phyloP scores from a whole-genome alignment of 1,140 invertebrate species.

The Teleopsis dalmanni region DNA sequence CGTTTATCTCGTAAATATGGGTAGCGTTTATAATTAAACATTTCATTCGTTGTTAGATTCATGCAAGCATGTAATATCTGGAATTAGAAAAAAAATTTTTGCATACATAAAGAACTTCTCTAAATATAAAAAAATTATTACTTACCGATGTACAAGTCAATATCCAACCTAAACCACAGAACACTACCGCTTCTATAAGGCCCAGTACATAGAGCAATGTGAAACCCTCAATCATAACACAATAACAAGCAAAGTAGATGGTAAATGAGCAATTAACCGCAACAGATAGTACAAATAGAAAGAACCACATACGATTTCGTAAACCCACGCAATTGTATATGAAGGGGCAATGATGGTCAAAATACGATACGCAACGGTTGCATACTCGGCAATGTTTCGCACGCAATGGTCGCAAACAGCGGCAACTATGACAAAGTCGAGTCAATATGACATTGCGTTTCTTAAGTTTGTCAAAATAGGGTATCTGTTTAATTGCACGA shows the following conservation, averaged over 20 bases:
- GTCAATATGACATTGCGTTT: constrained; percentile 78
- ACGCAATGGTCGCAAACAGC: constrained; percentile 73
- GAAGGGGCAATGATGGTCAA: constrained; percentile 93
- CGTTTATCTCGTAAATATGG: constrained; percentile 78
- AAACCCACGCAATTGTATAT: constrained; percentile 90
- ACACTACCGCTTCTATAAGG: constrained; percentile 71
- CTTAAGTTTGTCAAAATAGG: constrained; percentile 83
- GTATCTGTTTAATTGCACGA: constrained; percentile 79
- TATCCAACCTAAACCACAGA: constrained; percentile 78
- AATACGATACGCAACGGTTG: constrained; percentile 84
- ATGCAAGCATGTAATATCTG: constrained; percentile 79
- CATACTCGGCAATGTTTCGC: constrained; percentile 89
- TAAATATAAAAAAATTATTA: not conserved
- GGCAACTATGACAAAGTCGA: constrained; percentile 82
- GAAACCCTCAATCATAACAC: constrained; percentile 76
- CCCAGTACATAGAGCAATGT: constrained; percentile 74
- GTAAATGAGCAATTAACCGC: constrained; percentile 80
- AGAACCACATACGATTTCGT: constrained; percentile 84
- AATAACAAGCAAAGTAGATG: constrained; percentile 82
- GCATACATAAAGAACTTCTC: not conserved
- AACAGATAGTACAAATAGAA: constrained; percentile 76
- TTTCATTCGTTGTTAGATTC: constrained; percentile 90
- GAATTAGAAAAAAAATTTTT: constrained; percentile 27
- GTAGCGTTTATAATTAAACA: constrained; percentile 87
- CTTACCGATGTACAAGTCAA: constrained; percentile 81